Percentiles rank a stretch among this genome's conserved stretches.
Conservation (phyloP, 2,888 invertebrate species). For the Eustalomyia histrio region DNA sequence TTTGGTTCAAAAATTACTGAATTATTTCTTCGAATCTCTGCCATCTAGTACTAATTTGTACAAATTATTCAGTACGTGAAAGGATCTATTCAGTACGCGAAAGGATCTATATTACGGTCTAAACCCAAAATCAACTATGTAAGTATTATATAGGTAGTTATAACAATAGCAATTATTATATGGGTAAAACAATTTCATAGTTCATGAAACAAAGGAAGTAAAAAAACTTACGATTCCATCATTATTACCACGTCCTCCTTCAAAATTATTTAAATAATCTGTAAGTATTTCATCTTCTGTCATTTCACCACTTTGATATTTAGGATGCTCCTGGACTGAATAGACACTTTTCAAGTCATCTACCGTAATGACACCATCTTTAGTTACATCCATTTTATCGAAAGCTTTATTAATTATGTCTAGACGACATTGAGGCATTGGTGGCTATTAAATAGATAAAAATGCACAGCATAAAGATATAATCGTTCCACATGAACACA, state of each 20-base stretch:
- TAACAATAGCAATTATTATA: too few species aligned
- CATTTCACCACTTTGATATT: conserved; percentile 92
- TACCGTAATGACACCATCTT: conserved; percentile 89
- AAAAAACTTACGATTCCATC: conserved; percentile 87
- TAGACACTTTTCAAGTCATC: conserved; percentile 90
- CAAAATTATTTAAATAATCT: conserved; percentile 91
- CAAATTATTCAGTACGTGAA: too few species aligned
- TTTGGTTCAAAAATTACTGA: too few species aligned
- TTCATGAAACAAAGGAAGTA: too few species aligned
- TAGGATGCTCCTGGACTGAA: conserved; percentile 89
- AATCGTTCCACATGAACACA: not conserved
- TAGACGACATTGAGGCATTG: conserved; percentile 87
- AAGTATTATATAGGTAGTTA: too few species aligned
- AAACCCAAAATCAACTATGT: too few species aligned
- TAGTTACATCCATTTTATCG: conserved; percentile 91
- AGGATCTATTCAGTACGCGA: too few species aligned
- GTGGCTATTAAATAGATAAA: conserved; percentile 83
- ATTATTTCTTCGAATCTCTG: too few species aligned
- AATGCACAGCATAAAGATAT: not conserved
- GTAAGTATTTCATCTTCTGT: conserved; percentile 89
- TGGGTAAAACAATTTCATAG: too few species aligned
- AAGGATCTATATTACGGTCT: too few species aligned
- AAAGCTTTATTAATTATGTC: conserved; percentile 90
- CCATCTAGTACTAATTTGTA: too few species aligned
- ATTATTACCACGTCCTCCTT: conserved; percentile 82